These are phyloP conservation scores for Agelastica alni DNA, from an alignment of 2,888 invertebrate genomes.

Conservation along the genomic window DNA sequence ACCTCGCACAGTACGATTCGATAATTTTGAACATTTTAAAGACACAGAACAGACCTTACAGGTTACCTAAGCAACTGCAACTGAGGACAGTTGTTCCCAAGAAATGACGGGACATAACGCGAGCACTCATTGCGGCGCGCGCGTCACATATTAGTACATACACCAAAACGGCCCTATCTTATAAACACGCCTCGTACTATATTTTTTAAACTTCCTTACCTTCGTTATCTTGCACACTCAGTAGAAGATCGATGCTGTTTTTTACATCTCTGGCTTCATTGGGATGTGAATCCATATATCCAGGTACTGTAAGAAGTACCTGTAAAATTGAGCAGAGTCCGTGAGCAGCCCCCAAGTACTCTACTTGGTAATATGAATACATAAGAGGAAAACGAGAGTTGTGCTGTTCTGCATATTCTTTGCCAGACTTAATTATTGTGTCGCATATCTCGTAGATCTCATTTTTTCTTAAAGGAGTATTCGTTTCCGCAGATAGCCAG, in stretches of 20 bases:
- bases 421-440: conserved; percentile 72
- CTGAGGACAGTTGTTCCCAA: too few relatives aligned
- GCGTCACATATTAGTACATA: too few relatives aligned
- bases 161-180: too few relatives aligned
- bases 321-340: conserved; percentile 71
- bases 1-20: too few relatives aligned
- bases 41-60: too few relatives aligned
- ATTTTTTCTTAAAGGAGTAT: conserved; percentile 55
- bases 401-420: conserved; percentile 65
- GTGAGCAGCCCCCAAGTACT: conserved; percentile 76
- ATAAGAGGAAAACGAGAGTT: conserved; percentile 71
- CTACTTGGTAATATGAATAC: conserved; percentile 72
- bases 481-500: conserved; percentile 68
- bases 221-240: conserved; percentile 68
- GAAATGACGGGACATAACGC: too few relatives aligned
- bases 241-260: conserved; percentile 68
- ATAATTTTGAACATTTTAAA: too few relatives aligned
- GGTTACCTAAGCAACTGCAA: too few relatives aligned
- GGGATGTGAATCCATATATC: conserved; percentile 60
- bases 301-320: conserved; percentile 65
- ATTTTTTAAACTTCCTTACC: too few relatives aligned
- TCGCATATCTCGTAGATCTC: conserved; percentile 69
- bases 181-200: too few relatives aligned
- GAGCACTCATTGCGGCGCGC: too few relatives aligned
- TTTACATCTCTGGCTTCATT: conserved; percentile 65